Evolutionary conservation across 2,797 vertebrate genomes (phyloP).

Genomic region (Rhinogobio ventralis): DNA sequence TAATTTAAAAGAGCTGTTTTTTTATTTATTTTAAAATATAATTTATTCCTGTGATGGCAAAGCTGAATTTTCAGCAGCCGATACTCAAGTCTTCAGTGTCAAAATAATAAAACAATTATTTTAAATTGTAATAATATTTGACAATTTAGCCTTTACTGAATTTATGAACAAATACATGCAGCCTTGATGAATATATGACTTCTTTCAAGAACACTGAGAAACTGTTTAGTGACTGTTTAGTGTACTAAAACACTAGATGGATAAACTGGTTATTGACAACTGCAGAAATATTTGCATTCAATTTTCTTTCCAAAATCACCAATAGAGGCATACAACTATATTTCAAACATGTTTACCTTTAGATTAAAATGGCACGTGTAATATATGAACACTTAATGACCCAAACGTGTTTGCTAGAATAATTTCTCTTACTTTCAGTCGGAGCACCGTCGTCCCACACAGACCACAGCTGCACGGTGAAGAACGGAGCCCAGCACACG

Average conservation of each 20-base stretch:
- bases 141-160: neutral
- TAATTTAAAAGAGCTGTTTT: no score
- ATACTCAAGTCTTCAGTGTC: no score
- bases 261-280: no score
- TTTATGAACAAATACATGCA: neutral
- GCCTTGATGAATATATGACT: neutral
- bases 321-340: no score
- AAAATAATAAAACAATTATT: neutral
- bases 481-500: constrained; percentile 83
- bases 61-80: neutral
- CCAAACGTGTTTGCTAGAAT: neutral
- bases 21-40: neutral
- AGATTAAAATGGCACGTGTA: neutral
- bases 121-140: neutral
- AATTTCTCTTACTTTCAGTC: constrained; percentile 74
- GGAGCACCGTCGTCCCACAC: constrained; percentile 78
- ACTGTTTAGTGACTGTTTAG: no score
- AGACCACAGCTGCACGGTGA: constrained; percentile 84
- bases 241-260: no score
- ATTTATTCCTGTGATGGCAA: no score
- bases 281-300: no score
- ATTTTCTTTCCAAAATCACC: neutral
- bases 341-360: neutral
- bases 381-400: neutral
- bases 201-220: neutral